Evolutionary conservation across 2,797 vertebrate species (phyloP).

Genomic region (Glyptemys insculpta): DNA sequence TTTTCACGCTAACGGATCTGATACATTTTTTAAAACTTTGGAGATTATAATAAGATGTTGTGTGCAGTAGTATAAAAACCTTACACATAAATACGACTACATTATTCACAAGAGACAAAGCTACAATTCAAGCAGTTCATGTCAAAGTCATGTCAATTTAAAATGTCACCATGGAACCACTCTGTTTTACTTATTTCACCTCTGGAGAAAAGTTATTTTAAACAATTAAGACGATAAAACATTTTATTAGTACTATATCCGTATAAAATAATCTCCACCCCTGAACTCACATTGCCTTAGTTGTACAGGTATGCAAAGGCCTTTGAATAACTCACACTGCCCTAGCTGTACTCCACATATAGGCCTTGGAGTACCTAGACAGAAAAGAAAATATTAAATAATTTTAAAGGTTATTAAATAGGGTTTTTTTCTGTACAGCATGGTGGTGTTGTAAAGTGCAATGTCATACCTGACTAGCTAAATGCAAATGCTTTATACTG

Average conservation of each 20-base stretch:
- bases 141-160: not conserved
- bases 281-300: no score
- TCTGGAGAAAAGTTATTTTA: no score
- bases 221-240: no score
- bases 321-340: not conserved
- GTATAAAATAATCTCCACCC: no score
- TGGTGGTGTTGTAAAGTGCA: not conserved
- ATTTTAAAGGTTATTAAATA: not conserved
- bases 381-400: not conserved
- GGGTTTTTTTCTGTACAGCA: not conserved
- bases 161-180: not conserved
- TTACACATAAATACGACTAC: not conserved
- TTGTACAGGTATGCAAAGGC: no score
- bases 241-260: no score
- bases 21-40: not conserved
- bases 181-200: not conserved
- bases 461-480: not conserved
- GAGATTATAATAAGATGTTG: not conserved
- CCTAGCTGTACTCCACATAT: not conserved
- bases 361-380: rapidly evolving
- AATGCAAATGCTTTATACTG: not conserved
- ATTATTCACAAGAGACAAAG: not conserved
- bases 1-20: not conserved
- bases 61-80: not conserved
- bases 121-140: not conserved